Evolutionary conservation across 2,113 vertebrate species (phyloP), one percentile per base, ranked within the genome.

Genomic region (Bombycilla garrulus): DNA sequence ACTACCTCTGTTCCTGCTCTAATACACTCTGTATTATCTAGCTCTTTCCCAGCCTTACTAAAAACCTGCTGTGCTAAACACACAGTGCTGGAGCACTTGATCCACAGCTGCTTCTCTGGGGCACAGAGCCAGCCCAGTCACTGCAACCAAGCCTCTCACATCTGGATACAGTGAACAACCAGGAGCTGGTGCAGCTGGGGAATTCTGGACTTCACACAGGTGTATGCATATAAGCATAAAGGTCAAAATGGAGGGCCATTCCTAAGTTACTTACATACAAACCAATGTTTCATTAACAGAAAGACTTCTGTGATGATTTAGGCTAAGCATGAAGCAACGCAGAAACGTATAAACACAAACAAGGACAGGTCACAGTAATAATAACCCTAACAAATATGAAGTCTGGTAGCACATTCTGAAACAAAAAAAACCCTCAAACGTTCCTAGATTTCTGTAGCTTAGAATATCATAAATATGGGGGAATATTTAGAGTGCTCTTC

Each of bases 81-180:
- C 4, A 38, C 35, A 42, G 58, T 1, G 2, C 47, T 51, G 45
- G 53, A 82, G 62, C 38, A 50, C 12, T 26, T 36, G 9, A 45
- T 62, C 57, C 48, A 13, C 0, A 38, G 29, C 21, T 0, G 0
- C 7, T 24, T 56, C 51, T 44, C 26, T 3, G 15, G 42, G 38
- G 36, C 48, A 73, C 12, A 5, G 44, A 73, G 28, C 19, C n/a
- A 51, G 50, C 5, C 50, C 47, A 35, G 58, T 3, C 65, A 58
- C 10, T 18, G 22, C 36, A 67, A 15, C 6, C 33, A 25, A 9
- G 16, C 13, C 24, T 47, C 42, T 38, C 22, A n/a, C 16, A 51
- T 22, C 17, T 28, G 20, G 26, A 31, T 3, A 31, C 8, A 62
- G 16, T 4, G 11, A 79, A 51, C 33, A 36, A 28, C 11, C 48